Evolutionary conservation across 1,140 invertebrate genomes (phyloP).

Genomic region (Temnothorax nylanderi): DNA sequence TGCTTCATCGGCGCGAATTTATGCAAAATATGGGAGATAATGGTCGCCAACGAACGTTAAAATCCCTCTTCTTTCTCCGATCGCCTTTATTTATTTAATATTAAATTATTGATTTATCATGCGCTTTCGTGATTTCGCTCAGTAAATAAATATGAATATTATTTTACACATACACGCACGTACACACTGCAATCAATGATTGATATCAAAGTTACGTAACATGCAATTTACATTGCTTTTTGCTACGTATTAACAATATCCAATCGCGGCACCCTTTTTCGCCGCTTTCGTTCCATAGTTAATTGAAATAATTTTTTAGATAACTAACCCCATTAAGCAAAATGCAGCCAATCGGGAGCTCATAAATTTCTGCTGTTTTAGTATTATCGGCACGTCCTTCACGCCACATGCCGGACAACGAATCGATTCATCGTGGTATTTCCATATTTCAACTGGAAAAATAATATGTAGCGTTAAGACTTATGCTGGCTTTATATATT

Average conservation of each 20-base stretch:
- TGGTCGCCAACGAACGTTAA: background rate
- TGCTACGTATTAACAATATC: background rate
- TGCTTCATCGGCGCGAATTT: slow-evolving; percentile 37
- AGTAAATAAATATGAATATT: slow-evolving; percentile 24
- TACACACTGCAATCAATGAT: background rate
- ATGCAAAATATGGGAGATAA: background rate
- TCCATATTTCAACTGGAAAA: slow-evolving; percentile 54
- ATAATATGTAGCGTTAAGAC: background rate
- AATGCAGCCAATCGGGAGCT: slow-evolving; percentile 29
- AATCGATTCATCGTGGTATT: slow-evolving; percentile 27
- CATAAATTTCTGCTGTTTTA: slow-evolving; percentile 37
- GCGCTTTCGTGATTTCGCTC: background rate
- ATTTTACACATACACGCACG: background rate
- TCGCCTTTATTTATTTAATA: slow-evolving; percentile 22
- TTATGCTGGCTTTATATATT: background rate
- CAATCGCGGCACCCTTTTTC: background rate
- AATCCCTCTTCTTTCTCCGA: background rate
- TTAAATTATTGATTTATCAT: slow-evolving; percentile 18
- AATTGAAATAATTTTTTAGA: background rate
- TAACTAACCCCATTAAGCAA: slow-evolving; percentile 50
- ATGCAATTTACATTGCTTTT: background rate
- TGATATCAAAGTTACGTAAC: background rate
- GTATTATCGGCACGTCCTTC: slow-evolving; percentile 1
- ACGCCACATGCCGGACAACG: slow-evolving; percentile 40
- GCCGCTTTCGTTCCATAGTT: background rate